Evolutionary conservation across 2,113 vertebrate species (phyloP).

Genomic region (Nanorana parkeri): DNA sequence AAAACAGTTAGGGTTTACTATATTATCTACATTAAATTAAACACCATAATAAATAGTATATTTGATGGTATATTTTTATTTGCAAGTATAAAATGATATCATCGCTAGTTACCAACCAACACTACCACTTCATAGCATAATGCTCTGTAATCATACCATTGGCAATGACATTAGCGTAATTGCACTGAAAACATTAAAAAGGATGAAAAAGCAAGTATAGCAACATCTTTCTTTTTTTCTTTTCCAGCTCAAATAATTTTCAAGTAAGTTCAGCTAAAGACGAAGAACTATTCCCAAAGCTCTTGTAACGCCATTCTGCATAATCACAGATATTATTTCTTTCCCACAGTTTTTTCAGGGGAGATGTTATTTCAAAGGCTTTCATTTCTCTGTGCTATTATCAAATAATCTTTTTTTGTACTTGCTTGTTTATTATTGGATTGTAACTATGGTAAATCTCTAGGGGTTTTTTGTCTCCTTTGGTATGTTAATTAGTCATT

Average conservation of each 20-base stretch:
- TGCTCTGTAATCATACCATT: not conserved
- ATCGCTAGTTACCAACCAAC: too few species aligned
- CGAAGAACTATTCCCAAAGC: slow-evolving; percentile 63
- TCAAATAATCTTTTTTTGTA: slow-evolving; percentile 85
- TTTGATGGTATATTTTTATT: too few species aligned
- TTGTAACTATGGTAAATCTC: slow-evolving; percentile 83
- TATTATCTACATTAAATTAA: too few species aligned
- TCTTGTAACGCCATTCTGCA: slow-evolving; percentile 70
- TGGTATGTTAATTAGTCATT: slow-evolving; percentile 84
- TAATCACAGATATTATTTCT: slow-evolving; percentile 79
- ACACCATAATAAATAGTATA: too few species aligned
- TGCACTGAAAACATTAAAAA: not conserved
- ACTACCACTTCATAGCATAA: not conserved
- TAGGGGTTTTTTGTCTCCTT: slow-evolving; percentile 82
- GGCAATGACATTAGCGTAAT: not conserved
- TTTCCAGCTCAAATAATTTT: slow-evolving; percentile 64
- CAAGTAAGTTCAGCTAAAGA: slow-evolving; percentile 67
- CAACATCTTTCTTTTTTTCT: not conserved
- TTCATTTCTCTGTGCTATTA: slow-evolving; percentile 81
- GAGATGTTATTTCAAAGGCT: slow-evolving; percentile 82
- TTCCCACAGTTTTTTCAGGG: slow-evolving; percentile 76
- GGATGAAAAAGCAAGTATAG: not conserved
- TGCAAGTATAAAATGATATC: too few species aligned
- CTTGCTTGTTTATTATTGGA: slow-evolving; percentile 83
- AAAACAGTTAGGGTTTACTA: too few species aligned